Percentiles rank a stretch among this genome's conserved stretches.
Conservation (phyloP, 2,888 invertebrate genomes). For the Thereva unica region DNA sequence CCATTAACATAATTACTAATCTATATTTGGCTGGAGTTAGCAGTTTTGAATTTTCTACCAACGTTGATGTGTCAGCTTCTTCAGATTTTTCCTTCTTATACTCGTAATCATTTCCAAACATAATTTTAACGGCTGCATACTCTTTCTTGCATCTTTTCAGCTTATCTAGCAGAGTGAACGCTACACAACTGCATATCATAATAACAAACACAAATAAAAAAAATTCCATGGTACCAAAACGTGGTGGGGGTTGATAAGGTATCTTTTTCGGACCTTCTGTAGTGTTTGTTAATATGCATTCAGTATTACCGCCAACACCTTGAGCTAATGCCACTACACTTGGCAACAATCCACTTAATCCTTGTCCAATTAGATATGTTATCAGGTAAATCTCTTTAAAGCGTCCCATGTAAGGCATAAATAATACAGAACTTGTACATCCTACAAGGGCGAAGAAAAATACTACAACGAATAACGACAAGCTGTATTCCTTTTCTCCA, state of each 20-base stretch:
- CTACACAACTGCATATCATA: conserved; percentile 66
- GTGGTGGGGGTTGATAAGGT: conserved; percentile 58
- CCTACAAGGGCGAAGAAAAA: conserved; percentile 67
- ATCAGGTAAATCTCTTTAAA: conserved; percentile 75
- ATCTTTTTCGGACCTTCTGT: conserved; percentile 54
- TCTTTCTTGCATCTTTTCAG: conserved; percentile 51
- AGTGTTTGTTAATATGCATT: conserved; percentile 57
- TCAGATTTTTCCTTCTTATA: conserved; percentile 45
- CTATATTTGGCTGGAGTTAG: conserved; percentile 49
- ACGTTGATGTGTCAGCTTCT: conserved; percentile 31
- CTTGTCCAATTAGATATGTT: conserved; percentile 82
- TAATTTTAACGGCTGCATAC: conserved; percentile 53
- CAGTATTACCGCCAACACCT: conserved; percentile 71
- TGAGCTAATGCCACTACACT: conserved; percentile 77
- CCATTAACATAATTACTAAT: conserved; percentile 57
- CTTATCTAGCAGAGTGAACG: conserved; percentile 66
- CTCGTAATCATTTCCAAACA: conserved; percentile 54
- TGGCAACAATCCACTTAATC: conserved; percentile 79
- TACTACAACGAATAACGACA: conserved; percentile 66
- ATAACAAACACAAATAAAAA: conserved; percentile 68
- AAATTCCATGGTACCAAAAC: conserved; percentile 69
- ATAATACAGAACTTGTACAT: conserved; percentile 83
- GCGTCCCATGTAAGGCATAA: conserved; percentile 81
- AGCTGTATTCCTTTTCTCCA: conserved; percentile 61
- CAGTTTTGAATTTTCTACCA: conserved; percentile 35